A percentile compares a stretch with the other conserved stretches of the same genome.
Conservation (phyloP, 1,140 invertebrate species). For the Bombus confusus region DNA sequence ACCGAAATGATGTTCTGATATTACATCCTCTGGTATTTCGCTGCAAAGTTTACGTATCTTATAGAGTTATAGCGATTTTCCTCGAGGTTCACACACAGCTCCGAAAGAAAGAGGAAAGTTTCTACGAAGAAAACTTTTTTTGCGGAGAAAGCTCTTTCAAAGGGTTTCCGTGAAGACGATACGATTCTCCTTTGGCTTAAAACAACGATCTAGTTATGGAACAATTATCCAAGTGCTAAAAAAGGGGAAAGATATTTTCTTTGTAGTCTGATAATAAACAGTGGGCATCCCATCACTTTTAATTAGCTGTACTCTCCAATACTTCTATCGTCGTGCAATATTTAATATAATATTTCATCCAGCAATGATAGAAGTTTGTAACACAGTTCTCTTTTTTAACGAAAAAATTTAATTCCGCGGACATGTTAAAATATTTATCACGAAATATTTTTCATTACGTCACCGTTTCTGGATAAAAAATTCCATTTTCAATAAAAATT, state of each 20-base stretch:
- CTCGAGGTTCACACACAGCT: constrained; percentile 13
- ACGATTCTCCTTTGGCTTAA: constrained; percentile 5
- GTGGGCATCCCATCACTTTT: background rate
- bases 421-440: background rate
- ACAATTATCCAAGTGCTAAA: constrained; percentile 32
- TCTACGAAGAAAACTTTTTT: constrained; percentile 53
- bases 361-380: background rate
- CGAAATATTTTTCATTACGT: background rate
- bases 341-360: background rate
- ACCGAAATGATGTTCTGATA: constrained; percentile 44
- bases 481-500: too few species aligned
- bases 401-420: too few species aligned
- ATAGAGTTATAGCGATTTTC: constrained; percentile 58
- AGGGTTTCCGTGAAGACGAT: constrained; percentile 5
- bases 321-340: background rate
- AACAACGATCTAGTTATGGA: constrained; percentile 45
- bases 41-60: constrained; percentile 52
- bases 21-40: constrained; percentile 49
- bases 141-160: constrained; percentile 32
- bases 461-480: background rate
- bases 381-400: background rate
- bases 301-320: background rate
- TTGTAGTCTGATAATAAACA: too few species aligned
- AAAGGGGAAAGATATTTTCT: background rate
- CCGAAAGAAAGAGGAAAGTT: constrained; percentile 39